These are phyloP conservation scores for Caradrina clavipalpis DNA, from an alignment of 2,888 invertebrate species.

Conservation along the genomic window DNA sequence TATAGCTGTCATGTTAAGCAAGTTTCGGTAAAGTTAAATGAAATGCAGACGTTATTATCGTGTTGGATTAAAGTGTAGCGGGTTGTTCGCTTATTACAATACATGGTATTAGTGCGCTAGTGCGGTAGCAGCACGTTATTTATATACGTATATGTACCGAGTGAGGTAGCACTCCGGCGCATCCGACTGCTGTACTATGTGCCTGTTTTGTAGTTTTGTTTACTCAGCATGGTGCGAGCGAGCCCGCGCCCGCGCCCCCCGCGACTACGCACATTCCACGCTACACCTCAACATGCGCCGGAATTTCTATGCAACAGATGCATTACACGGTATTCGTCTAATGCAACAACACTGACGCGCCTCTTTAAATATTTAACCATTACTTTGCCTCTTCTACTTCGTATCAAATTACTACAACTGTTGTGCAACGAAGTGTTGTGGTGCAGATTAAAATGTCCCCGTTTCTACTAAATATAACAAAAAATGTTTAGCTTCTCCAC, in stretches of 20 bases:
- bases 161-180: conserved; percentile 65
- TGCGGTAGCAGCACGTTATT: conserved; percentile 57
- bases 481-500: conserved; percentile 64
- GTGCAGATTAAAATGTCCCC: conserved; percentile 48
- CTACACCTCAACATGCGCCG: conserved; percentile 73
- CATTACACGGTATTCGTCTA: conserved; percentile 68
- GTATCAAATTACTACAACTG: conserved; percentile 59
- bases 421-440: conserved; percentile 56
- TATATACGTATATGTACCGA: conserved; percentile 56
- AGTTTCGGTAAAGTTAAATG: background rate
- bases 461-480: conserved; percentile 59
- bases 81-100: conserved; percentile 44
- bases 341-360: conserved; percentile 67
- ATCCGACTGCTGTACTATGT: conserved; percentile 74
- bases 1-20: background rate
- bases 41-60: conserved; percentile 17
- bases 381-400: conserved; percentile 55
- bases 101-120: conserved; percentile 35
- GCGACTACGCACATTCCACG: conserved; percentile 74
- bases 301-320: conserved; percentile 82
- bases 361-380: conserved; percentile 72
- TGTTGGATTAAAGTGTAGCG: conserved; percentile 20
- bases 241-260: conserved; percentile 65
- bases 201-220: conserved; percentile 84
- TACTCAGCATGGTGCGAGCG: conserved; percentile 83